A percentile compares a stretch with the other conserved stretches of the same genome.
Conservation (phyloP, 2,888 invertebrate species). For the Chymomyza fuscimana region DNA sequence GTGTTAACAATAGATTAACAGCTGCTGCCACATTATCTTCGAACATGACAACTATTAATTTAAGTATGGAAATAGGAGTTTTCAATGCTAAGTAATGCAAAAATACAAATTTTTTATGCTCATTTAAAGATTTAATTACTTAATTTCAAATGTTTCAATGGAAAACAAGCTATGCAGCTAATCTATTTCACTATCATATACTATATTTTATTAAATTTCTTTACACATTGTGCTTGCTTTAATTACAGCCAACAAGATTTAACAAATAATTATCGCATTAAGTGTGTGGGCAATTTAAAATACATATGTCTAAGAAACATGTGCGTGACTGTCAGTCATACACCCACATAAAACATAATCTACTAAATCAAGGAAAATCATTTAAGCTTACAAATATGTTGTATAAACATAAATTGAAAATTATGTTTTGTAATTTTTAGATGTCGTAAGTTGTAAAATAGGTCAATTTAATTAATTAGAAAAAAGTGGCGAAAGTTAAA, state of each 20-base stretch:
- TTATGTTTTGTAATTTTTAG: neutral
- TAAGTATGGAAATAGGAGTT: neutral
- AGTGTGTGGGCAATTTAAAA: neutral
- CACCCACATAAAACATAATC: neutral
- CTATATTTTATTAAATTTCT: conserved; percentile 11
- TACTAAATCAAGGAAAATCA: neutral
- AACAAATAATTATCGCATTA: conserved; percentile 48
- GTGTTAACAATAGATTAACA: conserved; percentile 15
- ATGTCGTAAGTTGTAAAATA: neutral
- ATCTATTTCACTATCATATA: neutral
- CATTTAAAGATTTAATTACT: conserved; percentile 19
- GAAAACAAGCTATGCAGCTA: no score
- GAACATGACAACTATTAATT: neutral
- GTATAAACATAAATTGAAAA: neutral
- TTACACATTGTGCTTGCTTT: conserved; percentile 54
- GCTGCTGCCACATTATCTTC: neutral
- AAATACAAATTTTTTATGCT: neutral
- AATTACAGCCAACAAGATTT: conserved; percentile 49
- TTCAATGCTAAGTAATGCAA: neutral
- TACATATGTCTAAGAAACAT: neutral
- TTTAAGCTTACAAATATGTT: neutral
- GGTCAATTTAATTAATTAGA: neutral
- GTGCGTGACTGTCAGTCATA: neutral
- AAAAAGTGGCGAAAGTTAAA: no score
- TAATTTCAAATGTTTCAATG: neutral